Percentiles rank a stretch among this genome's conserved stretches.
phyloP scores from a whole-genome alignment of 2,797 vertebrate species.

The Oceanodroma leucorhoa region DNA sequence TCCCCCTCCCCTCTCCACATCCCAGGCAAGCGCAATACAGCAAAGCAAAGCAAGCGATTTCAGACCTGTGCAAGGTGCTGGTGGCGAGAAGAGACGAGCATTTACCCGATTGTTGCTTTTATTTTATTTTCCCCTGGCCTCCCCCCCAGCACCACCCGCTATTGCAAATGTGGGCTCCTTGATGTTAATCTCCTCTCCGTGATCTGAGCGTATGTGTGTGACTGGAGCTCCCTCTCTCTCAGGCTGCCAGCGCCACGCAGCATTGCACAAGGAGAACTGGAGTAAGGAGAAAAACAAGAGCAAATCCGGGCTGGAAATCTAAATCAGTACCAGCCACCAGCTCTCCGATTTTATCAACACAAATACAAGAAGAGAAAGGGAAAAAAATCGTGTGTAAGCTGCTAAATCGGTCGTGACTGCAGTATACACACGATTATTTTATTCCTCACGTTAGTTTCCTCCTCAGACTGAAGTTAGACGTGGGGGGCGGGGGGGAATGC shows the following conservation, averaged over 20 bases:
- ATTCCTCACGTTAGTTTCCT: background rate
- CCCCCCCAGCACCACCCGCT: conserved; percentile 5
- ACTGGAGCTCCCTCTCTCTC: conserved; percentile 68
- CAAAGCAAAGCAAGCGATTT: conserved; percentile 34
- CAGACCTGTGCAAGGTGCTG: conserved; percentile 59
- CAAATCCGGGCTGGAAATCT: conserved; percentile 39
- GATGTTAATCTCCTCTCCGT: conserved; percentile 33
- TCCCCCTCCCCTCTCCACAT: conserved; percentile 37
- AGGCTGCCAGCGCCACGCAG: conserved; percentile 50
- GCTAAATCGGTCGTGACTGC: background rate
- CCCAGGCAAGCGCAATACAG: conserved; percentile 58
- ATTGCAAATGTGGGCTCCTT: conserved; percentile 42
- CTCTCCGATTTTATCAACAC: background rate
- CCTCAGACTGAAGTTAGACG: background rate
- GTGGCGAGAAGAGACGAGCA: conserved; percentile 10
- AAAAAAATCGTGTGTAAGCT: background rate
- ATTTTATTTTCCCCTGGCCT: conserved; percentile 4
- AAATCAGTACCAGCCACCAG: conserved; percentile 4
- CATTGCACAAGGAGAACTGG: conserved; percentile 41
- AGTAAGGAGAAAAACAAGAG: conserved; percentile 30
- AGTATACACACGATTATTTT: background rate
- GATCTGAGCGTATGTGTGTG: conserved; percentile 33
- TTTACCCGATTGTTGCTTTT: conserved; percentile 30
- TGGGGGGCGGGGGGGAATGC: background rate
- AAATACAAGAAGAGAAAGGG: background rate